Percentiles rank a stretch among this genome's conserved stretches.
These are phyloP conservation scores for Heliconius sara DNA, from an alignment of 2,888 invertebrate species.

Conservation along the genomic window DNA sequence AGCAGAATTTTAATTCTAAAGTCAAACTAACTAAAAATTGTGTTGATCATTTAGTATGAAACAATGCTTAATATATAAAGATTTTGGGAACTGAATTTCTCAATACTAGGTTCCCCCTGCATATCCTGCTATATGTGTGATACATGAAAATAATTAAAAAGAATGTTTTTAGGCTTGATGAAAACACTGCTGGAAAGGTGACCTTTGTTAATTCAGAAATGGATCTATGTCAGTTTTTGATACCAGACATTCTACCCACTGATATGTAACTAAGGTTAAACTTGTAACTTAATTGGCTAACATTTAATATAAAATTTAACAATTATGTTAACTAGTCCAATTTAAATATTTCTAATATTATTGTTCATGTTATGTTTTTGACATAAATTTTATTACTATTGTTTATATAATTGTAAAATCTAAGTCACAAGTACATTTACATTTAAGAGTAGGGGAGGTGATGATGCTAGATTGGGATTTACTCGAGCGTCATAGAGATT, in stretches of 20 bases:
- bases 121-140: no score
- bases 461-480: no score
- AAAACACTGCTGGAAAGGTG: slow-evolving; percentile 90
- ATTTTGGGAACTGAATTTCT: no score
- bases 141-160: background rate
- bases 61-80: background rate
- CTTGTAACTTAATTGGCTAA: slow-evolving; percentile 9
- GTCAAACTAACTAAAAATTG: background rate
- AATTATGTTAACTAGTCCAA: slow-evolving; percentile 26
- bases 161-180: slow-evolving; percentile 85
- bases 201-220: slow-evolving; percentile 88
- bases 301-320: background rate
- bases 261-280: slow-evolving; percentile 79
- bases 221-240: slow-evolving; percentile 89
- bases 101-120: background rate
- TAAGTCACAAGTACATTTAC: slow-evolving; percentile 1
- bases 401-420: slow-evolving; percentile 1
- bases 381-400: background rate
- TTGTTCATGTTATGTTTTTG: slow-evolving; percentile 3
- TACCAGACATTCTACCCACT: slow-evolving; percentile 90
- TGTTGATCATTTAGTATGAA: background rate
- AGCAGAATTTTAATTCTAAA: background rate
- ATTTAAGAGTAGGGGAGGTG: no score
- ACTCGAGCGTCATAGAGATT: no score
- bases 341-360: background rate